Base-by-base conservation (phyloP, 2,888 invertebrate genomes). In the Geophilus truncorum region DNA sequence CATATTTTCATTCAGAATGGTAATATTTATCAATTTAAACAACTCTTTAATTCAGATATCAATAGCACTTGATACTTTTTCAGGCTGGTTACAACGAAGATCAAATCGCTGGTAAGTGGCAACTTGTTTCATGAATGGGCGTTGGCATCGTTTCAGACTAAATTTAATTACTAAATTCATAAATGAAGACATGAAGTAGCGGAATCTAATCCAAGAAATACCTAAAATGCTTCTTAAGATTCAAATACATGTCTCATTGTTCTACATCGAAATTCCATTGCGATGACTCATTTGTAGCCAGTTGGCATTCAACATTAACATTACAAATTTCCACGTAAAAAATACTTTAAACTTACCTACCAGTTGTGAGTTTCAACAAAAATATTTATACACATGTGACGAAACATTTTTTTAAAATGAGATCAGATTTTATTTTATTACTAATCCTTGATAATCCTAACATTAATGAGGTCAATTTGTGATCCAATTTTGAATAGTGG, bases 31-130 rank as follows among this genome's bases (percentile, higher is more conserved):
- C n/a, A n/a, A n/a, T n/a, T n/a, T n/a, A n/a, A n/a, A n/a, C 9
- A 21, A 2, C 2, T 4, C 57, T 2, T 18, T 18, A 57, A 57
- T 1, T 57, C 1, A 21, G 10, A 57, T 57, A 23, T 18, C n/a
- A 4, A 57, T 9, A 9, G 4, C 7, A 21, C 21, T 57, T 57
- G 18, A 57, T 57, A n/a, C n/a, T 57, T 57, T 21, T 57, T 57
- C 23, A 78, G 78, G 78, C 78, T 12, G 78, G 78, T 36, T 78
- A 78, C 21, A n/a, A 34, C n/a, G 78, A 78, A 78, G 78, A 78
- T 18, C 78, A 78, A 36, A 78, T 78, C 30, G 21, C 10, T 36
- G 78, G 78, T 78, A 79, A 79, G 62, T 40, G 18, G 18, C n/a
- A 57, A 7, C 1, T 18, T 5, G 18, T 57, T 57, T 57, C 1